A percentile compares a stretch with the other conserved stretches of the same genome.
phyloP scores from a whole-genome alignment of 1,140 invertebrate species.

The Rhyacophila brunnea region DNA sequence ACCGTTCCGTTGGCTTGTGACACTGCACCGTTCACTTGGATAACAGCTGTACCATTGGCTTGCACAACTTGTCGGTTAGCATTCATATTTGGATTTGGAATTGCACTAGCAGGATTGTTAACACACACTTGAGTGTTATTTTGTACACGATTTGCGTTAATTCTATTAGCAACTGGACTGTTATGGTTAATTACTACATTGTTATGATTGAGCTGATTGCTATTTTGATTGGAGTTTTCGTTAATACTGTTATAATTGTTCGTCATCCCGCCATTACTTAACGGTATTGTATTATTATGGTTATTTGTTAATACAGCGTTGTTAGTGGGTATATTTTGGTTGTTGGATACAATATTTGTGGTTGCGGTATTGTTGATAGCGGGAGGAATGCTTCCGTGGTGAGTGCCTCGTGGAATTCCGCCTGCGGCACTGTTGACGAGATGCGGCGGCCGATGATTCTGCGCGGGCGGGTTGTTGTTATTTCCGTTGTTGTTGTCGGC shows the following conservation, averaged over 20 bases:
- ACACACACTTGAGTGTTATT: too few relatives aligned
- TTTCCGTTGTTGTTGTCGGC: constrained; percentile 24
- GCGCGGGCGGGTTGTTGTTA: constrained; percentile 8
- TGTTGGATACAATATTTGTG: background rate
- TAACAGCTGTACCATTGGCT: too few relatives aligned
- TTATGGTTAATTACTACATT: too few relatives aligned
- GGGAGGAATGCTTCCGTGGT: constrained; percentile 6
- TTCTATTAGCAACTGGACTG: too few relatives aligned
- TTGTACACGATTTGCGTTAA: too few relatives aligned
- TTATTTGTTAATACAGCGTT: constrained; percentile 14
- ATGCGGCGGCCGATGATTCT: constrained; percentile 5
- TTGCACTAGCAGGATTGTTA: too few relatives aligned
- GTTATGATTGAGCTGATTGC: too few relatives aligned
- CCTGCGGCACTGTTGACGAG: constrained; percentile 9
- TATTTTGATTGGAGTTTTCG: background rate
- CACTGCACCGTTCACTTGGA: too few relatives aligned
- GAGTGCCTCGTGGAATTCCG: background rate
- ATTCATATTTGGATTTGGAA: background rate
- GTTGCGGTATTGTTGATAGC: constrained; percentile 5
- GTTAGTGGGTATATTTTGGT: background rate
- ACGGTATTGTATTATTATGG: constrained; percentile 6
- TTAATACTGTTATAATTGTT: too few relatives aligned
- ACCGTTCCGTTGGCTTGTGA: background rate
- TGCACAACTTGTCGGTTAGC: background rate
- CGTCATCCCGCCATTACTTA: background rate